A percentile compares a stretch with the other conserved stretches of the same genome.
Conservation (phyloP, 2,797 vertebrate genomes). For the Bradypodion pumilum region DNA sequence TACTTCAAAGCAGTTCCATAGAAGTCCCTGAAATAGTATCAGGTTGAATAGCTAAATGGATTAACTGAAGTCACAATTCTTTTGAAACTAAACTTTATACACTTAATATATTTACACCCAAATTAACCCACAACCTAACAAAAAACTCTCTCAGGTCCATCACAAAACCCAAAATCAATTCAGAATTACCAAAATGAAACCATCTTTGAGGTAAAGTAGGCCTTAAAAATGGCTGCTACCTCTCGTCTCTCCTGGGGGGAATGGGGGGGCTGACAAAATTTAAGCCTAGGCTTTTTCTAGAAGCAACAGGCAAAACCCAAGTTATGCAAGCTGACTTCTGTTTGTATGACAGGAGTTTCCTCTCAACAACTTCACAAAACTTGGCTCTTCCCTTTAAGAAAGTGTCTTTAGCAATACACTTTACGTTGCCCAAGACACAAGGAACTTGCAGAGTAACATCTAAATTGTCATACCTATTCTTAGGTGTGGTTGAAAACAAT, state of each 20-base stretch:
- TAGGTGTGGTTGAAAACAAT: background rate
- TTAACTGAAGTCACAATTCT: background rate
- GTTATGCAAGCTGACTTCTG: background rate
- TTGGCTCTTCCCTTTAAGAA: background rate
- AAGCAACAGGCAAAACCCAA: background rate
- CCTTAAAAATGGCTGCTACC: background rate
- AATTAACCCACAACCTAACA: background rate
- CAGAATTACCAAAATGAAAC: background rate
- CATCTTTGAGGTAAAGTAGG: background rate
- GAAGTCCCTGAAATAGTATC: background rate
- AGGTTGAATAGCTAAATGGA: background rate
- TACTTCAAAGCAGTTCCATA: background rate
- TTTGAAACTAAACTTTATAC: background rate
- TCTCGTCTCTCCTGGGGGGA: background rate
- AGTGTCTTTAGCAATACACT: background rate
- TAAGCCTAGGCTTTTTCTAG: background rate
- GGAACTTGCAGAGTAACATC: background rate
- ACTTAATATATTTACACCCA: background rate
- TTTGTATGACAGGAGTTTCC: background rate
- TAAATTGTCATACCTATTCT: background rate
- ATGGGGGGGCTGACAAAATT: background rate
- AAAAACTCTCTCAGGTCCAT: background rate
- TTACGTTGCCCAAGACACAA: background rate
- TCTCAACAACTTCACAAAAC: background rate
- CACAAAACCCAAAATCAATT: background rate